These are phyloP conservation scores for Dipodomys merriami DNA, from an alignment of 2,113 vertebrate species.

Conservation along the genomic window DNA sequence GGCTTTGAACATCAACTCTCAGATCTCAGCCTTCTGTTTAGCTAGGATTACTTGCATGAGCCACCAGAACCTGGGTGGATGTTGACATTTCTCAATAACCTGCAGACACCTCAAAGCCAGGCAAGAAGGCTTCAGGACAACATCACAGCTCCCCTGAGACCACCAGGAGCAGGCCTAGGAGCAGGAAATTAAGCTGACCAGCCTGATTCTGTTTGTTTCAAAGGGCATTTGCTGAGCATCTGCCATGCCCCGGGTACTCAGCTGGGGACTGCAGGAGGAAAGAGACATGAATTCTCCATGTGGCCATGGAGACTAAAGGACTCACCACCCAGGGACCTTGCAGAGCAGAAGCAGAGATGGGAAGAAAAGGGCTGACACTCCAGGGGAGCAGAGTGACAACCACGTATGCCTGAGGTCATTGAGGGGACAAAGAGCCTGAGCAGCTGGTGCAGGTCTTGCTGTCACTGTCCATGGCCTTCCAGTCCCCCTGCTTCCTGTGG, in stretches of 20 bases:
- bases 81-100: not conserved
- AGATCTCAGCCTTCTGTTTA: too few species aligned
- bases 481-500: rapidly evolving
- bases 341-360: not conserved
- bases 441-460: not conserved
- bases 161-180: not conserved
- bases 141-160: rapidly evolving
- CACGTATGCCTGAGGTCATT: rapidly evolving
- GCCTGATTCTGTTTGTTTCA: rapidly evolving
- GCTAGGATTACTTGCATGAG: too few species aligned
- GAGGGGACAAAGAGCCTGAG: not conserved
- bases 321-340: not conserved
- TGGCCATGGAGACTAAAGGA: not conserved
- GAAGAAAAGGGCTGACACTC: not conserved
- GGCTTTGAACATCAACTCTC: too few species aligned
- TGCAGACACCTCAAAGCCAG: not conserved
- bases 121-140: not conserved
- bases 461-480: too few species aligned
- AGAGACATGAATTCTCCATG: not conserved
- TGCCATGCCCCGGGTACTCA: not conserved
- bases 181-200: not conserved
- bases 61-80: too few species aligned
- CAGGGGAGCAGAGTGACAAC: not conserved
- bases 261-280: not conserved
- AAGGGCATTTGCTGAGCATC: not conserved